Conservation (phyloP, 2,113 vertebrate species). For the Heterotilapia buettikoferi region DNA sequence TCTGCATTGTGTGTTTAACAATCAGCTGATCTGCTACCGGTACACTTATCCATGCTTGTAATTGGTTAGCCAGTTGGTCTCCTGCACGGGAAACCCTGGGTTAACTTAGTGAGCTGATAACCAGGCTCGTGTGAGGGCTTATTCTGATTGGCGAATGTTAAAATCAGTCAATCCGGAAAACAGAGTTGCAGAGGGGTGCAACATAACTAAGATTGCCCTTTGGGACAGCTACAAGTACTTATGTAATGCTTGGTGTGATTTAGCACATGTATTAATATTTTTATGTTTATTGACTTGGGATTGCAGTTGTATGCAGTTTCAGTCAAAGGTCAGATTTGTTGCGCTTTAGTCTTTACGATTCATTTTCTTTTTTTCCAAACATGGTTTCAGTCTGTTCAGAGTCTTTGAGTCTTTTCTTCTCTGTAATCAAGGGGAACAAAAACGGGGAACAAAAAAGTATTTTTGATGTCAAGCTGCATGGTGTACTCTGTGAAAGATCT, state of each 20-base stretch:
- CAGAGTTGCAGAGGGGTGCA: neutral
- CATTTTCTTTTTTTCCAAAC: neutral
- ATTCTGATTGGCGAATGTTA: neutral
- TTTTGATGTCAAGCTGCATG: conserved; percentile 16
- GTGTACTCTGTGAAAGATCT: conserved; percentile 16
- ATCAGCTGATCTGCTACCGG: neutral
- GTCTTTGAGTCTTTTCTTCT: neutral
- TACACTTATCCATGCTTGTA: neutral
- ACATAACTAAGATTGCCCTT: neutral
- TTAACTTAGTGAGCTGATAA: neutral
- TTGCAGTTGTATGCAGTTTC: neutral
- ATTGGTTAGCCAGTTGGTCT: neutral
- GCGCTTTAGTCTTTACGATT: neutral
- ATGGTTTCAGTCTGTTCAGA: neutral
- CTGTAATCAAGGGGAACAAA: conserved; percentile 32
- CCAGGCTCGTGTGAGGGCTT: neutral
- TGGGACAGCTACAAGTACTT: neutral
- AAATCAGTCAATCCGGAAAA: neutral
- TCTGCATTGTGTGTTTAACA: neutral
- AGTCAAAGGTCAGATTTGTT: neutral
- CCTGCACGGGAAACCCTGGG: neutral
- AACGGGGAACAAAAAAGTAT: conserved; percentile 2
- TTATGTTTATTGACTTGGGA: neutral
- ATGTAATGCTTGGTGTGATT: neutral
- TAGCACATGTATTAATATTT: neutral